phyloP scores from a whole-genome alignment of 2,797 vertebrate genomes.

The Sciurus carolinensis region DNA sequence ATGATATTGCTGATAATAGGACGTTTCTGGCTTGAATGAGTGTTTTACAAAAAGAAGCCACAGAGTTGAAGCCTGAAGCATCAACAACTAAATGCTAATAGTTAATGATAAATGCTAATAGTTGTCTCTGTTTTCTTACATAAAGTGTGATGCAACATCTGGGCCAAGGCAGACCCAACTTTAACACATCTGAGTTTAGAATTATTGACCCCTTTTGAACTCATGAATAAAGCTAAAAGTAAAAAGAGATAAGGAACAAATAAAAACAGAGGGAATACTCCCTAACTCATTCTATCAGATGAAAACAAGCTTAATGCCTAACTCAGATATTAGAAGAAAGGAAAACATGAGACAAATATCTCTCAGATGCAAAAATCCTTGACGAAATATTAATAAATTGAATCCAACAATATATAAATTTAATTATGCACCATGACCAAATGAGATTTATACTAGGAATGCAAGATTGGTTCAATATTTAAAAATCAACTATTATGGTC shows the following conservation, averaged over 20 bases:
- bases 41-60: conserved; percentile 66
- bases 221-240: conserved; percentile 25
- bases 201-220: conserved; percentile 48
- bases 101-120: conserved; percentile 29
- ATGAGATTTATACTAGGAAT: neutral
- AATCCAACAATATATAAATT: conserved; percentile 6
- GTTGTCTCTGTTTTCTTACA: neutral
- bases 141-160: neutral
- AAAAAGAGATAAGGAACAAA: neutral
- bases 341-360: neutral
- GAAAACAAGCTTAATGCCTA: neutral
- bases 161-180: neutral
- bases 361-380: neutral
- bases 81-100: neutral
- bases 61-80: neutral
- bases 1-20: conserved; percentile 3
- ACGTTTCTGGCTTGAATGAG: conserved; percentile 38
- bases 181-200: neutral
- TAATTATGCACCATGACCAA: conserved; percentile 30
- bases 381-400: conserved; percentile 35
- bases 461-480: neutral
- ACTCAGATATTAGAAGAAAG: conserved; percentile 4
- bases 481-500: conserved; percentile 9
- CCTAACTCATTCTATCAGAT: neutral
- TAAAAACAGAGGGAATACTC: neutral